phyloP scores from a whole-genome alignment of 35 echinoderm and acorn worm species.

The Heliocidaris erythrogramma region DNA sequence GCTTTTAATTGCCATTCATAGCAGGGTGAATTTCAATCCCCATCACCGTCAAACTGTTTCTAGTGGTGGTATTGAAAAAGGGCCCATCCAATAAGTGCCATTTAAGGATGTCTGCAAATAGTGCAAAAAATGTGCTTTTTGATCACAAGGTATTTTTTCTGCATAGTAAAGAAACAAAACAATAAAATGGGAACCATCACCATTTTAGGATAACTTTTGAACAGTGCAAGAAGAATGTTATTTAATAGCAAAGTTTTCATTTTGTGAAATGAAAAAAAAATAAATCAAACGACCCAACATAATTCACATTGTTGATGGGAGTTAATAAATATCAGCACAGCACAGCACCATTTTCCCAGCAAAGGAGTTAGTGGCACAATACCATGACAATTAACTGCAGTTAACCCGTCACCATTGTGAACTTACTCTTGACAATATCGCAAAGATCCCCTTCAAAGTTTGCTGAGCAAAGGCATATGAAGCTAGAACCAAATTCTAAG shows the following conservation, averaged over 20 bases:
- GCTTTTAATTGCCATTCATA: too few relatives aligned
- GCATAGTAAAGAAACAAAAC: neutral
- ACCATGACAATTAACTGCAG: neutral
- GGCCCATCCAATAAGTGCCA: too few relatives aligned
- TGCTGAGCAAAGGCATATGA: constrained; percentile 4
- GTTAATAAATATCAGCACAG: neutral
- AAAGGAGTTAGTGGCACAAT: neutral
- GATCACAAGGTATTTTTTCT: neutral
- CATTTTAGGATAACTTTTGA: too few relatives aligned
- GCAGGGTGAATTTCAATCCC: too few relatives aligned
- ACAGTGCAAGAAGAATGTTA: too few relatives aligned
- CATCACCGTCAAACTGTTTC: too few relatives aligned
- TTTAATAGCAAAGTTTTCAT: too few relatives aligned
- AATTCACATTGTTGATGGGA: neutral
- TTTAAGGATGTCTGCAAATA: neutral
- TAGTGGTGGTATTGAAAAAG: too few relatives aligned
- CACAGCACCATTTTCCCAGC: neutral
- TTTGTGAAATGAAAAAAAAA: too few relatives aligned
- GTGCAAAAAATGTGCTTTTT: neutral
- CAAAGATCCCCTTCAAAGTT: neutral
- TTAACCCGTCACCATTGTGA: neutral
- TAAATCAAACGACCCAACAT: neutral
- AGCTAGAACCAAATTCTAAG: neutral
- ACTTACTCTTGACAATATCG: constrained; percentile 22
- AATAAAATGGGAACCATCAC: neutral